Conservation (phyloP, 2,797 vertebrate species). For the Halcyon smyrnensis region DNA sequence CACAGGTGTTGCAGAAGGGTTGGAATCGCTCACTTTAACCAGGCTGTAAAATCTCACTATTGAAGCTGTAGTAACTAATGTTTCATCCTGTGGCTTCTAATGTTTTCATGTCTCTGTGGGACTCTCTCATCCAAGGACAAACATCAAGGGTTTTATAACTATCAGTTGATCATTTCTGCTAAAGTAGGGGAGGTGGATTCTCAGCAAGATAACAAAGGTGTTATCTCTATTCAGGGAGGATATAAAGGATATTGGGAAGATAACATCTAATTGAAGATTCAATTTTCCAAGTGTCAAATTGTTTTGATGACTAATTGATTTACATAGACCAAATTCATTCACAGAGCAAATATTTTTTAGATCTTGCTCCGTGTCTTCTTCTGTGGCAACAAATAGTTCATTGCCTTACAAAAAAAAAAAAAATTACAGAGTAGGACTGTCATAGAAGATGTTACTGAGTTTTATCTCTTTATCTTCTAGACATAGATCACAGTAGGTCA, state of each 20-base stretch:
- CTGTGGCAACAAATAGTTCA: neutral
- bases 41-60: slow-evolving; percentile 68
- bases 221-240: slow-evolving; percentile 84
- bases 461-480: slow-evolving; percentile 5
- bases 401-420: neutral
- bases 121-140: slow-evolving; percentile 83
- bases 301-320: slow-evolving; percentile 80
- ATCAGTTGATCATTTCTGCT: slow-evolving; percentile 88
- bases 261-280: slow-evolving; percentile 81
- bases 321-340: slow-evolving; percentile 68
- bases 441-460: neutral
- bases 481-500: neutral
- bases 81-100: slow-evolving; percentile 56
- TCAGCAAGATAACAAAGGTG: slow-evolving; percentile 86
- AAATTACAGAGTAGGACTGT: neutral
- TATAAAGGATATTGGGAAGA: slow-evolving; percentile 84
- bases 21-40: slow-evolving; percentile 74
- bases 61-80: slow-evolving; percentile 27
- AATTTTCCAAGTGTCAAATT: slow-evolving; percentile 78
- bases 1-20: slow-evolving; percentile 27
- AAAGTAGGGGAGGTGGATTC: slow-evolving; percentile 86
- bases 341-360: slow-evolving; percentile 35
- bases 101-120: slow-evolving; percentile 66
- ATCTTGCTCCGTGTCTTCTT: neutral
- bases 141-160: slow-evolving; percentile 82